A percentile compares a stretch with the other conserved stretches of the same genome.
phyloP scores from a whole-genome alignment of 2,888 invertebrate species.

The Teinopalpus imperialis region DNA sequence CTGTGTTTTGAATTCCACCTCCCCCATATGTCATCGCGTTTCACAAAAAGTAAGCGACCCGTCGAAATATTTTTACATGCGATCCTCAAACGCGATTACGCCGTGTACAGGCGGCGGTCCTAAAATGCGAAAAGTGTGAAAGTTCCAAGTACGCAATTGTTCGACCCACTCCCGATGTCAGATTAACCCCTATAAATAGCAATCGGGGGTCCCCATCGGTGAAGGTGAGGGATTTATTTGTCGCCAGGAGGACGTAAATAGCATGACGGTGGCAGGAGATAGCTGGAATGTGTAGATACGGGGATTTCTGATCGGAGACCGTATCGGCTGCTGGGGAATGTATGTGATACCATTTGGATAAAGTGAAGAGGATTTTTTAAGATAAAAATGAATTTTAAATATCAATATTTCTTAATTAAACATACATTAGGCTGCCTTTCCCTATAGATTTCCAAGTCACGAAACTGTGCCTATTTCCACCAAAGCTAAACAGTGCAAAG shows the following conservation, averaged over 20 bases:
- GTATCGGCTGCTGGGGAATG: constrained; percentile 2
- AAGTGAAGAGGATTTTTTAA: too few species aligned
- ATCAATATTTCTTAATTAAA: too few species aligned
- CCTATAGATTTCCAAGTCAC: too few species aligned
- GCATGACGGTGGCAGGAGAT: constrained; percentile 9
- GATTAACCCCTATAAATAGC: constrained; percentile 32
- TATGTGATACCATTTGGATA: not conserved
- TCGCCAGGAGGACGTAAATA: constrained; percentile 4
- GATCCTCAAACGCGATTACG: constrained; percentile 12
- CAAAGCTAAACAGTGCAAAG: too few species aligned
- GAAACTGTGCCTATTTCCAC: too few species aligned
- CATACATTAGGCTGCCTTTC: too few species aligned
- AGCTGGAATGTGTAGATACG: constrained; percentile 7
- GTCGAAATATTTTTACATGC: constrained; percentile 3
- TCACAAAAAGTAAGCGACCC: not conserved
- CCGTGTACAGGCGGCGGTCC: not conserved
- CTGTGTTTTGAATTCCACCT: too few species aligned
- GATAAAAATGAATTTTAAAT: too few species aligned
- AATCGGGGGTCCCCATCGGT: constrained; percentile 26
- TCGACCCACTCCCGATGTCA: constrained; percentile 28
- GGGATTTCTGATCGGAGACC: constrained; percentile 3
- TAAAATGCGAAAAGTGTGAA: constrained; percentile 24
- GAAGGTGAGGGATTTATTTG: constrained; percentile 22
- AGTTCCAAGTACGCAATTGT: constrained; percentile 22
- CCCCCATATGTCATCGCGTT: not conserved